phyloP scores from a whole-genome alignment of 2,113 vertebrate genomes.

The Nesogale talazaci region DNA sequence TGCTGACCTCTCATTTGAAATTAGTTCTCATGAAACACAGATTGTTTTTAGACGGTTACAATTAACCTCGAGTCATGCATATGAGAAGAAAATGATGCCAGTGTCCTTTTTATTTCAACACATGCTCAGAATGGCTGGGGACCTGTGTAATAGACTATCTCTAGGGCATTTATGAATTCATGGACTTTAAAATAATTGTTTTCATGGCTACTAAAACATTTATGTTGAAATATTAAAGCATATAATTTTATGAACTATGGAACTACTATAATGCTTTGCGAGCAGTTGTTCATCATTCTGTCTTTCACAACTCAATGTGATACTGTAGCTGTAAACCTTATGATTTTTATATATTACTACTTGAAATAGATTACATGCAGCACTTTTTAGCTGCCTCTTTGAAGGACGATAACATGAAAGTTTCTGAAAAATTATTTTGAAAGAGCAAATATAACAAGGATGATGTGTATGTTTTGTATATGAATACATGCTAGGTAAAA shows the following conservation, averaged over 20 bases:
- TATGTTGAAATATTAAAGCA: constrained; percentile 44
- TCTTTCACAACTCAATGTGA: constrained; percentile 7
- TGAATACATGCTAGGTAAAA: not conserved
- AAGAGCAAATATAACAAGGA: not conserved
- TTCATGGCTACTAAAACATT: constrained; percentile 36
- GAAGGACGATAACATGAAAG: not conserved
- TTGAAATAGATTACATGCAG: constrained; percentile 16
- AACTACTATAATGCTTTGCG: constrained; percentile 29
- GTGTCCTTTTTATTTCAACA: constrained; percentile 46
- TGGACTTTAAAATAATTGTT: constrained; percentile 40
- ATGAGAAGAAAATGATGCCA: constrained; percentile 49
- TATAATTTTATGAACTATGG: constrained; percentile 37
- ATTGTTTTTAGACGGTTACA: constrained; percentile 54
- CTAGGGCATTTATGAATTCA: constrained; percentile 15
- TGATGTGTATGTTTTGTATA: not conserved
- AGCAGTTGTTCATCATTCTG: constrained; percentile 20
- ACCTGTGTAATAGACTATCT: constrained; percentile 10
- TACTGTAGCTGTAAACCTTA: not conserved
- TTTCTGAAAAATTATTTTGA: constrained; percentile 20
- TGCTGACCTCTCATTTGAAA: constrained; percentile 64
- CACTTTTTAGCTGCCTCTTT: not conserved
- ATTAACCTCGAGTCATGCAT: not conserved
- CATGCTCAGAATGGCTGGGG: constrained; percentile 22
- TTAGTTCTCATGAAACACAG: constrained; percentile 53
- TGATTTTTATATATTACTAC: constrained; percentile 24